Evolutionary conservation across 2,113 vertebrate species (phyloP).

Genomic region (Balaeniceps rex): DNA sequence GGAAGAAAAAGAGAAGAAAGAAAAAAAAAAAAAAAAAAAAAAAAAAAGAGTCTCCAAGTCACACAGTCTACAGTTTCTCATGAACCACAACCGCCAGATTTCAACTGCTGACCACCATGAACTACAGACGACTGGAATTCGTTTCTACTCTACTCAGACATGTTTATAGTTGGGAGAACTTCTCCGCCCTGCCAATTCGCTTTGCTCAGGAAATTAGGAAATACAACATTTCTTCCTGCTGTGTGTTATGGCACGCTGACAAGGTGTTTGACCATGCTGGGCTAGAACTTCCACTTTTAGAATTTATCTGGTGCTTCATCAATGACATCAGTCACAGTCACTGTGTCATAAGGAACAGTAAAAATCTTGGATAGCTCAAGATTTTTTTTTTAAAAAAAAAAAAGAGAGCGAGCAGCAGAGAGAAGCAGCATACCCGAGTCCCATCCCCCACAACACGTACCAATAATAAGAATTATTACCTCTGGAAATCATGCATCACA

Average conservation of each 20-base stretch:
- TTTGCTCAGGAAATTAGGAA: not conserved
- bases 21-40: too few relatives aligned
- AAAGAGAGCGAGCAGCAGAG: not conserved
- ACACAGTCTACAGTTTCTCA: not conserved
- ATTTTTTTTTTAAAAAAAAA: too few relatives aligned
- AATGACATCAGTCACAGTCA: not conserved
- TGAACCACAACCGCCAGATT: not conserved
- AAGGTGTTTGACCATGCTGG: not conserved
- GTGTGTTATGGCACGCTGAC: not conserved
- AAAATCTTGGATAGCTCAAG: not conserved
- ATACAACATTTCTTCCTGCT: not conserved
- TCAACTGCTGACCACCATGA: not conserved
- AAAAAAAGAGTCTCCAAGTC: not conserved
- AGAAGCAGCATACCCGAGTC: not conserved
- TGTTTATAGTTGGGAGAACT: not conserved
- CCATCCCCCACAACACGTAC: accelerated
- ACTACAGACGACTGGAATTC: not conserved
- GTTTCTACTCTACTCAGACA: not conserved
- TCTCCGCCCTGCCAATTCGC: not conserved
- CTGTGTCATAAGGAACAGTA: not conserved
- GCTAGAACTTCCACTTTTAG: not conserved
- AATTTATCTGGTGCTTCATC: not conserved
- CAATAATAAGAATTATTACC: not conserved
- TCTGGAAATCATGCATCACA: not conserved
- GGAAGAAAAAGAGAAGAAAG: too few relatives aligned